These are phyloP conservation scores for Lipophrys pholis DNA, from an alignment of 2,113 vertebrate genomes.

Conservation along the genomic window DNA sequence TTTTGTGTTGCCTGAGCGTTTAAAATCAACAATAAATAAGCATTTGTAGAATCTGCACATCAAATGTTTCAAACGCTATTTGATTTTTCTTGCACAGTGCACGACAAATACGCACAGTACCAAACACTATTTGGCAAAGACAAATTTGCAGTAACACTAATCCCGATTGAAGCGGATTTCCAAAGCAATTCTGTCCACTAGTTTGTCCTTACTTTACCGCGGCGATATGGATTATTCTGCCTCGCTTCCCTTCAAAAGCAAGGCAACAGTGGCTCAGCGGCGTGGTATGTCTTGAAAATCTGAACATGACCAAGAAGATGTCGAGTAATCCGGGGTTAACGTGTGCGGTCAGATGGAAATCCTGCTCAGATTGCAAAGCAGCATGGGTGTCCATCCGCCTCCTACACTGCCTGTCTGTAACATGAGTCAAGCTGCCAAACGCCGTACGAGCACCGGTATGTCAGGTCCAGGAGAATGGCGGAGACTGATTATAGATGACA, in stretches of 20 bases:
- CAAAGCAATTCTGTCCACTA: neutral
- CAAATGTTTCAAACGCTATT: neutral
- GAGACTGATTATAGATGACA: conserved; percentile 63
- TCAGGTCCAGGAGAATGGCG: conserved; percentile 47
- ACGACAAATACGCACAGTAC: neutral
- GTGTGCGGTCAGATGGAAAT: conserved; percentile 72
- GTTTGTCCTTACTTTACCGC: conserved; percentile 41
- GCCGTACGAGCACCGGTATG: conserved; percentile 24
- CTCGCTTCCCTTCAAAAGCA: conserved; percentile 46
- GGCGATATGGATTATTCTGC: conserved; percentile 46
- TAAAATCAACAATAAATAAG: neutral
- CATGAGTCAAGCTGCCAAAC: conserved; percentile 63
- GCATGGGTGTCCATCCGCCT: conserved; percentile 71
- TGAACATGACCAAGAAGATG: conserved; percentile 69
- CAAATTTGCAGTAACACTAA: neutral
- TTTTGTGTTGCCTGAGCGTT: neutral
- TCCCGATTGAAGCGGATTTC: neutral
- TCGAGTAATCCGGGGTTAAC: conserved; percentile 73
- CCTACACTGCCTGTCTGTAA: conserved; percentile 54
- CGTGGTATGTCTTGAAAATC: conserved; percentile 52
- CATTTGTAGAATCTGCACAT: neutral
- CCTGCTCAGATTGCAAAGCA: conserved; percentile 81
- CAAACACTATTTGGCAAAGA: neutral
- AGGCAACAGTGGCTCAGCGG: conserved; percentile 28
- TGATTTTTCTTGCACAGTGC: neutral